These are phyloP conservation scores for Trissonchulus latispiculum DNA, from an alignment of 2,888 invertebrate species.

Conservation along the genomic window DNA sequence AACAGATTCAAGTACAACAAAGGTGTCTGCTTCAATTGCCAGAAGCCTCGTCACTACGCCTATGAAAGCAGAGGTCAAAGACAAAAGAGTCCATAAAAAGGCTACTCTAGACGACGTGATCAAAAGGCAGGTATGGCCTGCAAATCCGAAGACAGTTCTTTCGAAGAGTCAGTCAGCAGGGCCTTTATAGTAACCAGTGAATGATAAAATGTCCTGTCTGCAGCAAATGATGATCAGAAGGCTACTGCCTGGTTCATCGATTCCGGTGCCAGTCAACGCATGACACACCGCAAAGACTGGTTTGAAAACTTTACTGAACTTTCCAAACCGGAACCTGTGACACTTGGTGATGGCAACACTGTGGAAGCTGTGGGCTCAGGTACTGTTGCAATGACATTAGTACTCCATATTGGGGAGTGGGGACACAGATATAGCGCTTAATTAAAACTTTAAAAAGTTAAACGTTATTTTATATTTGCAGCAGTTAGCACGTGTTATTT, in stretches of 20 bases:
- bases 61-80: background rate
- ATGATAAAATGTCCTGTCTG: too few species aligned
- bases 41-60: background rate
- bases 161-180: too few species aligned
- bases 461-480: too few species aligned
- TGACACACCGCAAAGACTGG: background rate
- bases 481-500: too few species aligned
- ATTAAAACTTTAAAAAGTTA: too few species aligned
- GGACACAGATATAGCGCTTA: background rate
- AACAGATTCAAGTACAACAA: background rate
- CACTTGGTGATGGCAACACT: background rate
- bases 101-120: too few species aligned
- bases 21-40: background rate
- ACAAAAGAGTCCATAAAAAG: too few species aligned
- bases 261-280: background rate
- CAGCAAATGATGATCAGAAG: too few species aligned
- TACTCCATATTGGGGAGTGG: background rate
- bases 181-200: too few species aligned
- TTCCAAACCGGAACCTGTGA: background rate
- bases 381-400: background rate
- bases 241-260: background rate
- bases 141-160: too few species aligned
- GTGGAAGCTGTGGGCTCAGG: background rate
- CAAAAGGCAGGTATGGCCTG: too few species aligned
- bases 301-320: background rate